Base-by-base conservation (phyloP, 2,113 vertebrate genomes). In the Elanoides forficatus region DNA sequence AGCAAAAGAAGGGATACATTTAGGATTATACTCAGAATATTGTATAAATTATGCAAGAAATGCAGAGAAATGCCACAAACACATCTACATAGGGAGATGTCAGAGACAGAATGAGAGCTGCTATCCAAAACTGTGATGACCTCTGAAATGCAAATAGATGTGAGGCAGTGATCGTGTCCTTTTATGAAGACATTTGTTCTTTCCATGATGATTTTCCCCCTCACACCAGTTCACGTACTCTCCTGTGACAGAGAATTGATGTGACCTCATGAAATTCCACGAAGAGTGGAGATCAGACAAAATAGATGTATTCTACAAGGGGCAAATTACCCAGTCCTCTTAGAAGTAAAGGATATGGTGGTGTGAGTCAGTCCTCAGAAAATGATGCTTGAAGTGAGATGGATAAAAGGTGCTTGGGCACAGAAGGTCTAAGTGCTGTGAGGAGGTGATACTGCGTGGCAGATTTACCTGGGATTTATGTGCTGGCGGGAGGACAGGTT, bases 261-360 rank as follows among this genome's bases (percentile, higher is more conserved):
- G n/a, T 74, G 75, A 50, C 84, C 29, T 94, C 72, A 27, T 38
- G 89, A 96, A 94, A 84, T 95, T 63, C 81, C 56, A 88, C 40
- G 65, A 88, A 91, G 45, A 90, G 30, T 15, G 36, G 55, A 88
- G 79, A 93, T 73, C 15, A 32, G 14, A 58, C 66, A 53, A 91
- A 96, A 94, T 16, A 52, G 60, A 27, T 72, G 38, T 53, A n/a
- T 91, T 80, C 67, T 48, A 12, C 68, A 68, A 86, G 80, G 43
- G 43, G 27, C 38, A 94, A 67, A 86, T 91, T 93, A 85, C 75
- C 84, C 55, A 40, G 48, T 52, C 14, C 74, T 92, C 68, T 82
- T 94, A 67, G 68, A 96, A 88, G 89, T 93, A 60, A 93, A 96
- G 48, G 81, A 45, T 59, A 63, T 15, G 23, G 36, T 50, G 38